phyloP scores from a whole-genome alignment of 2,113 vertebrate genomes.

The Pygoscelis adeliae region DNA sequence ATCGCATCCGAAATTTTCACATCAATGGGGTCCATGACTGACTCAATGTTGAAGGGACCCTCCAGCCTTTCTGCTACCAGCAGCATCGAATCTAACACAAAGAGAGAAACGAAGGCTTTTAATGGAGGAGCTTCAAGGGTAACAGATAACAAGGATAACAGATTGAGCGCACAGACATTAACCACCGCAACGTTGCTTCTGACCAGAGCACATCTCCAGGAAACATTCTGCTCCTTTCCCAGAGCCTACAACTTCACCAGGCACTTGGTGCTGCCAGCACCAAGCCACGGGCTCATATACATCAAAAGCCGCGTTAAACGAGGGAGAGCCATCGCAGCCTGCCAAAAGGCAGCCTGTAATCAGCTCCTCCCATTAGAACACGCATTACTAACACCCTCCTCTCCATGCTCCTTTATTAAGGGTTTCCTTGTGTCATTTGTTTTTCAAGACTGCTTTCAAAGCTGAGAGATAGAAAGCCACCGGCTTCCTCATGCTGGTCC shows the following conservation, averaged over 20 bases:
- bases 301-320: neutral
- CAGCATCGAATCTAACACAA: conserved; percentile 87
- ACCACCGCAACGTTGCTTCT: neutral
- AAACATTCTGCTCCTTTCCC: neutral
- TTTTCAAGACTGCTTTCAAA: conserved; percentile 34
- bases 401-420: neutral
- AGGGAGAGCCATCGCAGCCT: neutral
- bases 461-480: neutral
- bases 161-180: neutral
- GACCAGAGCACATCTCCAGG: neutral
- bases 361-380: conserved; percentile 37
- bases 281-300: neutral
- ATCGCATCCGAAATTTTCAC: conserved; percentile 97
- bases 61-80: conserved; percentile 91
- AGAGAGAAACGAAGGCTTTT: neutral
- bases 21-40: conserved; percentile 95
- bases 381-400: conserved; percentile 32
- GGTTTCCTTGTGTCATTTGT: conserved; percentile 34
- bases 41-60: conserved; percentile 97
- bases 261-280: neutral
- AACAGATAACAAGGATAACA: neutral
- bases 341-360: conserved; percentile 41
- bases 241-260: neutral
- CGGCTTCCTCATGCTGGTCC: neutral
- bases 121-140: neutral